A percentile compares a stretch with the other conserved stretches of the same genome.
Evolutionary conservation across 2,113 vertebrate species (phyloP).

Genomic region (Colius striatus): DNA sequence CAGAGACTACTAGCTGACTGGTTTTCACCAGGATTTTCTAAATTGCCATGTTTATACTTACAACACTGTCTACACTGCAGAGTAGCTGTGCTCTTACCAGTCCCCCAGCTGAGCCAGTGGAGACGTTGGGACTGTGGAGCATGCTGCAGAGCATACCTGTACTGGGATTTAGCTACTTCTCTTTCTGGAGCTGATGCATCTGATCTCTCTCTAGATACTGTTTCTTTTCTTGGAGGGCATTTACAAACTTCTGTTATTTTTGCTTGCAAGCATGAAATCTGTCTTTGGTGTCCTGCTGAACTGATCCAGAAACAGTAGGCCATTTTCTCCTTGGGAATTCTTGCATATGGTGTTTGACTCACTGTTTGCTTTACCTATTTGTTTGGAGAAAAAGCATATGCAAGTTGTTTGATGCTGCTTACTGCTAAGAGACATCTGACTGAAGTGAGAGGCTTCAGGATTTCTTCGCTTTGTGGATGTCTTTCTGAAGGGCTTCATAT

Average conservation of each 20-base stretch:
- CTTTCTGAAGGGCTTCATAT: constrained; percentile 7
- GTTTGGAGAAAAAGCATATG: constrained; percentile 4
- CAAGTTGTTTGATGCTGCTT: constrained; percentile 3
- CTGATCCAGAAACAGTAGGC: not conserved
- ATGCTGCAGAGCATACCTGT: accelerated
- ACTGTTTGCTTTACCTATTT: not conserved
- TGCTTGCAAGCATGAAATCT: not conserved
- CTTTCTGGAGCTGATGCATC: not conserved
- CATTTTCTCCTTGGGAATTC: not conserved
- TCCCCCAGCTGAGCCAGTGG: not conserved
- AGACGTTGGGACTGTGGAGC: not conserved
- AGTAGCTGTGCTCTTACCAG: not conserved
- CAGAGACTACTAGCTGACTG: not conserved
- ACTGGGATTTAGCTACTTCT: not conserved
- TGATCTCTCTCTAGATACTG: not conserved
- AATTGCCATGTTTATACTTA: not conserved
- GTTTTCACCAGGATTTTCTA: not conserved
- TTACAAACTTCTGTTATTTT: not conserved
- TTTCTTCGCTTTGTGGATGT: constrained; percentile 13
- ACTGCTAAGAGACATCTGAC: constrained; percentile 16
- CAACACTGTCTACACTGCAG: not conserved
- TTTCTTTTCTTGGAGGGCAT: not conserved
- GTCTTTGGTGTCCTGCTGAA: not conserved
- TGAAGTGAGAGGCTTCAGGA: constrained; percentile 27
- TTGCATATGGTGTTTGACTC: not conserved